Conservation (phyloP, 2,113 vertebrate genomes). For the Planiliza haematocheilus region DNA sequence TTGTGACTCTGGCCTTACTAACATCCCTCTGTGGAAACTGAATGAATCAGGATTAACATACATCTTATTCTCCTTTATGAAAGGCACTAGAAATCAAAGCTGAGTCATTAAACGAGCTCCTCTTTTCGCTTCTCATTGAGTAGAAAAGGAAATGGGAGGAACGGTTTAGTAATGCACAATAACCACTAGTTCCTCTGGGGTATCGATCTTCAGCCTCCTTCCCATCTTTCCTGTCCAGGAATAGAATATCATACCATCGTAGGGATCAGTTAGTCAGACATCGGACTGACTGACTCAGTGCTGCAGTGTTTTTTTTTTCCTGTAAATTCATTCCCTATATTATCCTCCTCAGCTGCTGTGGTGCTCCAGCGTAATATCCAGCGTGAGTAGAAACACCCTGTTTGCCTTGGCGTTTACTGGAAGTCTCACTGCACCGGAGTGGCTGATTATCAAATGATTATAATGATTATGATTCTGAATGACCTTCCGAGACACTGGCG, state of each 20-base stretch:
- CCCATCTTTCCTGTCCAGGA: conserved; percentile 59
- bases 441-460: conserved; percentile 15
- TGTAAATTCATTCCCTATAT: not conserved
- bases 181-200: conserved; percentile 51
- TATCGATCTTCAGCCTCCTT: conserved; percentile 67
- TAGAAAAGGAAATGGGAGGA: conserved; percentile 51
- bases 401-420: not conserved
- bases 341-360: not conserved
- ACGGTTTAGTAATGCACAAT: conserved; percentile 43
- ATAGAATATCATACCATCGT: conserved; percentile 41
- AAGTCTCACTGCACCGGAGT: not conserved
- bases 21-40: not conserved
- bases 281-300: conserved; percentile 36
- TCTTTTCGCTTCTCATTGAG: conserved; percentile 55
- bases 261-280: conserved; percentile 26
- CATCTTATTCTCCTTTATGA: conserved; percentile 16
- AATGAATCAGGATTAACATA: conserved; percentile 31
- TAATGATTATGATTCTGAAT: conserved; percentile 32
- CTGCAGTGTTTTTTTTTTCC: conserved; percentile 6
- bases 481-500: not conserved
- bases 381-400: conserved; percentile 9
- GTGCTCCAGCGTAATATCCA: not conserved
- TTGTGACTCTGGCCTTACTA: not conserved
- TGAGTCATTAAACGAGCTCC: conserved; percentile 44
- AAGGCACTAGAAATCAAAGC: conserved; percentile 50